phyloP scores from a whole-genome alignment of 2,888 invertebrate genomes.

The Stictocephala bisonia region DNA sequence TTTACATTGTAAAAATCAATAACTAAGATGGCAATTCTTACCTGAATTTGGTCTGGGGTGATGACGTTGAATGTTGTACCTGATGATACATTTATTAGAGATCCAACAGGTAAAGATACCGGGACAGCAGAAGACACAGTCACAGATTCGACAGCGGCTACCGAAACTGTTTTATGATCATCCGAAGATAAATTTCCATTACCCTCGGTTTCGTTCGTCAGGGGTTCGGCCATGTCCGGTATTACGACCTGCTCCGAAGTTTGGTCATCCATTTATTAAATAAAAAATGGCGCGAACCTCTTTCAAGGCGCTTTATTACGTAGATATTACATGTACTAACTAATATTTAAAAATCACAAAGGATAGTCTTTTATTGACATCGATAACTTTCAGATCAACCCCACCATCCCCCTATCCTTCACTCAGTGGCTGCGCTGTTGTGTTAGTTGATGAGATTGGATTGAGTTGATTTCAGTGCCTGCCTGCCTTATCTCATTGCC shows the following conservation, averaged over 20 bases:
- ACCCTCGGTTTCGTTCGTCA: conserved; percentile 67
- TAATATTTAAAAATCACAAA: too few relatives aligned
- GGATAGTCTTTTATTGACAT: too few relatives aligned
- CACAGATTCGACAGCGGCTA: conserved; percentile 66
- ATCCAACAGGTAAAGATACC: conserved; percentile 81
- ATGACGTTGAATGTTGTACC: conserved; percentile 88
- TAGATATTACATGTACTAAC: too few relatives aligned
- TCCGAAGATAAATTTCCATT: conserved; percentile 58
- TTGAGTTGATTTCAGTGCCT: too few relatives aligned
- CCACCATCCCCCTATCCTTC: too few relatives aligned
- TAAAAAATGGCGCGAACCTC: conserved; percentile 50
- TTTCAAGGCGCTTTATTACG: too few relatives aligned
- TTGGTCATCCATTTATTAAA: conserved; percentile 59
- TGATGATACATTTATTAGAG: conserved; percentile 75
- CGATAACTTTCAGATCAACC: too few relatives aligned
- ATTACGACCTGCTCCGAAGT: conserved; percentile 67
- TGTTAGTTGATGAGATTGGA: too few relatives aligned
- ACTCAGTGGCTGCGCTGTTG: too few relatives aligned
- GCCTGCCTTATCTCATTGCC: not conserved
- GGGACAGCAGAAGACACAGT: conserved; percentile 67
- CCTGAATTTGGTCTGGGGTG: conserved; percentile 83
- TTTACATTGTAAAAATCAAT: too few relatives aligned
- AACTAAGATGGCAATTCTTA: conserved; percentile 57
- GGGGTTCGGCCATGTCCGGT: conserved; percentile 69
- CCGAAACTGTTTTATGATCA: conserved; percentile 63